Evolutionary conservation across 2,113 vertebrate species (phyloP), one percentile per base, ranked within the genome.

Genomic region (Sitta europaea): DNA sequence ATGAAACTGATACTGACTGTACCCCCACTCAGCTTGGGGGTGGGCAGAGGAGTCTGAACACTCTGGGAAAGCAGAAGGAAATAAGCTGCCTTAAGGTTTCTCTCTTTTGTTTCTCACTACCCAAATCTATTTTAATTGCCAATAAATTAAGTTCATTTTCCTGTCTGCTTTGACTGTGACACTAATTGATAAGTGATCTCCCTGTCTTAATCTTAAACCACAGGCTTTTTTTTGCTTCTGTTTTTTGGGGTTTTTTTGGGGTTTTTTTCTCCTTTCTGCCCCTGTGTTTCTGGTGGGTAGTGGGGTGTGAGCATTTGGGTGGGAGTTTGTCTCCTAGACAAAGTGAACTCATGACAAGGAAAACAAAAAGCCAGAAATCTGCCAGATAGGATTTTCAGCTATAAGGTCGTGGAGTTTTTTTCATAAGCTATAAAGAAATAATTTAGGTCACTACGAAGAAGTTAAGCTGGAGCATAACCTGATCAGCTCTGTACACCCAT

Each of bases 11-110:
- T 13, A 33, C 10, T 53, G 36, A 14, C 22, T 11, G 14, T 22
- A 20, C 3, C 22, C 6, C 31, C 40, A n/a, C 47, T 17, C 12
- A 71, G 2, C 11, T 27, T 2, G 0, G 7, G 7, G 3, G 6
- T 45, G 8, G 4, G 17, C 17, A 12, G 20, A 40, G 6, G 10
- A 48, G 16, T 43, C 50, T 40, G 15, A 15, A 66, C 20, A 20
- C 12, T 25, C 35, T 51, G 33, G 12, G 7, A 65, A 53, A 53
- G 12, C 0, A 10, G 43, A 35, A 74, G 8, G 15, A 74, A 62
- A 71, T 6, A 36, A 29, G 4, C 3, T n/a, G 5, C 14, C 42
- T 77, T 70, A 74, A 74, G 25, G 6, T 77, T 61, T 77, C 21
- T 33, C 15, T 83, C 33, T 55, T 72, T 45, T 62, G 5, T 76